Conservation (phyloP, 1,140 invertebrate genomes). For the Drosophila seguyi region DNA sequence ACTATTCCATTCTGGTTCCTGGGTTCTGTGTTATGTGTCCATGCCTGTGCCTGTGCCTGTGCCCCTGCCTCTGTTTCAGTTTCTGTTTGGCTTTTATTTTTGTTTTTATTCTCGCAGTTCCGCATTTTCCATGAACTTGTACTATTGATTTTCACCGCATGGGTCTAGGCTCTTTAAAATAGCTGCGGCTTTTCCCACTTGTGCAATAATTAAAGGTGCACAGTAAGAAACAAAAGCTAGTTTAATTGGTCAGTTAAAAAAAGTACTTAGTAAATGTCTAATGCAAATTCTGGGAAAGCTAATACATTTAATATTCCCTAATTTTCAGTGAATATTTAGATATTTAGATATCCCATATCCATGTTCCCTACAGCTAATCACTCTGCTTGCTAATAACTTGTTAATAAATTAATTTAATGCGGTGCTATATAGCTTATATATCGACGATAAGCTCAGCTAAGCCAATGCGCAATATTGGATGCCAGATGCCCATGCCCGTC, state of each 20-base stretch:
- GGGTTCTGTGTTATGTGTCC: not conserved
- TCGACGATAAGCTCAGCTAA: not conserved
- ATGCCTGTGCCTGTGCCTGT: too few relatives aligned
- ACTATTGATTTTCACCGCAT: slow-evolving; percentile 71
- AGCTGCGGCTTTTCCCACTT: slow-evolving; percentile 48
- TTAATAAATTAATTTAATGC: slow-evolving; percentile 13
- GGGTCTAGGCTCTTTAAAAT: slow-evolving; percentile 36
- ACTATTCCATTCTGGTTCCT: slow-evolving; percentile 26
- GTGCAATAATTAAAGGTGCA: slow-evolving; percentile 46
- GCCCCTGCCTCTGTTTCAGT: slow-evolving; percentile 7
- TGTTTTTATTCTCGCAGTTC: slow-evolving; percentile 47
- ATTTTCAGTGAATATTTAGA: not conserved
- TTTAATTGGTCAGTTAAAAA: not conserved
- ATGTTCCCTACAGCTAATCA: too few relatives aligned
- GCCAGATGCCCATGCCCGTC: slow-evolving; percentile 17
- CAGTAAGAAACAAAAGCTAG: not conserved
- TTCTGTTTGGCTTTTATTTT: slow-evolving; percentile 19
- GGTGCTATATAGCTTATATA: not conserved
- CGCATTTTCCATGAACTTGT: slow-evolving; percentile 76
- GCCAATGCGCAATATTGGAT: slow-evolving; percentile 27
- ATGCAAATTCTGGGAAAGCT: not conserved
- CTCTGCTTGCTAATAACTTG: slow-evolving; percentile 11
- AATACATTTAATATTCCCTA: not conserved
- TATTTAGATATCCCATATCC: too few relatives aligned
- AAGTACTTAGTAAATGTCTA: not conserved